Evolutionary conservation across 2,113 vertebrate genomes (phyloP).

Genomic region (Saccopteryx bilineata): DNA sequence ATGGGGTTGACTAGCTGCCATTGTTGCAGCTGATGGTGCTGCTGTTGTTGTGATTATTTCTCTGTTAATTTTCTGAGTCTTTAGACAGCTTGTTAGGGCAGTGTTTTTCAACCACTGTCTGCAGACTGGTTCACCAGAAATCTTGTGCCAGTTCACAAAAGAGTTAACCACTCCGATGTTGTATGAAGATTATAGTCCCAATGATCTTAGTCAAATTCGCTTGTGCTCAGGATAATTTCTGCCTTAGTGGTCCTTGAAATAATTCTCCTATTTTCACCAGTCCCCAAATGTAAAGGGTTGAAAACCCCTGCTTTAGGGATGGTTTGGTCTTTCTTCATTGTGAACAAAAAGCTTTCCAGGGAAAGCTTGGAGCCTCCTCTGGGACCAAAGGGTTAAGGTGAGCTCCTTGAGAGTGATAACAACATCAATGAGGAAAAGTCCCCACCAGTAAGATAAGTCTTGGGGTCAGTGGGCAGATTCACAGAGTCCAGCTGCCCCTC

Average conservation of each 20-base stretch:
- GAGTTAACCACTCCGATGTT: too few relatives aligned
- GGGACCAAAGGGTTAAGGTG: too few relatives aligned
- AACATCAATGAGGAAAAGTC: neutral
- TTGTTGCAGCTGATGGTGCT: too few relatives aligned
- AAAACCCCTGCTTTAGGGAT: neutral
- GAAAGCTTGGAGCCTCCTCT: neutral
- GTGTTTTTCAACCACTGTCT: too few relatives aligned
- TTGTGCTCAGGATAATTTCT: too few relatives aligned
- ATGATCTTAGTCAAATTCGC: too few relatives aligned
- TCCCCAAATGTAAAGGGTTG: too few relatives aligned
- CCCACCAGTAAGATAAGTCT: neutral
- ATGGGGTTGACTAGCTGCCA: neutral
- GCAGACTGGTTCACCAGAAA: too few relatives aligned
- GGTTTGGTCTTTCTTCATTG: neutral
- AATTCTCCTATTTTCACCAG: too few relatives aligned
- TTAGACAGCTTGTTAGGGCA: neutral
- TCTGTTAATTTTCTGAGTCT: neutral
- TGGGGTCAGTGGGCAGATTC: neutral
- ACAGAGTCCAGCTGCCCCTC: neutral
- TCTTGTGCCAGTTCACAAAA: too few relatives aligned
- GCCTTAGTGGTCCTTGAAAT: too few relatives aligned
- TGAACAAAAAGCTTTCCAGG: neutral
- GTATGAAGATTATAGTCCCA: too few relatives aligned
- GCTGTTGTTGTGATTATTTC: neutral
- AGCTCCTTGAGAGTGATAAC: neutral